Evolutionary conservation across 2,797 vertebrate species (phyloP), one percentile per base, ranked within the genome.

Genomic region (Platalea minor): DNA sequence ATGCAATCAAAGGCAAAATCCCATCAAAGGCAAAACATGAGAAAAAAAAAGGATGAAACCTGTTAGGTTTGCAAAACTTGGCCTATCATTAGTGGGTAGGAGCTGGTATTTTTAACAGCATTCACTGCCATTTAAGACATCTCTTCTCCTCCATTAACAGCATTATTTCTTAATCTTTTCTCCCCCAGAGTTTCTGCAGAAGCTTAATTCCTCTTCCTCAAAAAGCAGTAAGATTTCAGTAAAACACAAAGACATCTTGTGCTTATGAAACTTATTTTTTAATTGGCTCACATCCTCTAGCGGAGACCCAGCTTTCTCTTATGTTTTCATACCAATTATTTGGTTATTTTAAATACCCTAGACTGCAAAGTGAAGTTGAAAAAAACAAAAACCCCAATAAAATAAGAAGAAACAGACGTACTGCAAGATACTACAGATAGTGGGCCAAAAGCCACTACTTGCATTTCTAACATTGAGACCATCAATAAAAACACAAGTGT

Each of bases 61-160:
- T 95, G 82, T 97, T 91, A 88, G 93, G 64, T 92, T 85, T 90
- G 81, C 70, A 95, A 94, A 96, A 91, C 67, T 60, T 41, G 63
- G 46, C 39, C 84, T 82, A 31, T 78, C 56, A 57, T 95, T 94
- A 94, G 51, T 74, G 82, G 69, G 70, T 45, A 89, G 43, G 41
- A 93, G 72, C 29, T 91, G 72, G 50, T 87, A 92, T 84, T 95
- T 90, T 79, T 88, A 84, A 92, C 61, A 93, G 54, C 37, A 88
- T 33, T 92, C 56, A 60, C 46, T 86, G 78, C 29, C 50, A 90
- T 70, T 89, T 85, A 70, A 92, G 64, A 69, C 41, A 60, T 53
- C 15, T 79, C 39, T 63, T 31, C 59, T 53, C 23, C 33, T 74
- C 17, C 45, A 67, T 80, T 65, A 88, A 85, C 2, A 78, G 23